Percentiles rank a stretch among this genome's conserved stretches.
These are phyloP conservation scores for Fragum whitleyi DNA, from an alignment of 2,888 invertebrate genomes.

Conservation along the genomic window DNA sequence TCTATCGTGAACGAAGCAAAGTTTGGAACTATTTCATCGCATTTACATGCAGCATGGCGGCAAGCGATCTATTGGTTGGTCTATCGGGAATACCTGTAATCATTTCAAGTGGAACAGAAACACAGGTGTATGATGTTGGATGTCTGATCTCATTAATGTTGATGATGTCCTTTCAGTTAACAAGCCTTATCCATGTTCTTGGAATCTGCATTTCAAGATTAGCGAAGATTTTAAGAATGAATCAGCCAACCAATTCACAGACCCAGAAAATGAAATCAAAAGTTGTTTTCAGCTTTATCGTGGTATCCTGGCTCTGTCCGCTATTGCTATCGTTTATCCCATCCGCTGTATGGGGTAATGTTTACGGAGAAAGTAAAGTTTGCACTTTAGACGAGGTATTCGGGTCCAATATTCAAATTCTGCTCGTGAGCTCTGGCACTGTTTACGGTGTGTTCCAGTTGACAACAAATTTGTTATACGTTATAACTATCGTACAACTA, in stretches of 20 bases:
- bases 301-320: neutral
- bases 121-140: neutral
- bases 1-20: neutral
- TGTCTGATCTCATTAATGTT: neutral
- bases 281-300: neutral
- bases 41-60: neutral
- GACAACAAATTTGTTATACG: neutral
- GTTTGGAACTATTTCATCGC: neutral
- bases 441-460: neutral
- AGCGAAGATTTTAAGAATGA: neutral
- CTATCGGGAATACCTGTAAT: neutral
- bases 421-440: neutral
- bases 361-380: neutral
- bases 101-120: neutral
- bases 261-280: neutral
- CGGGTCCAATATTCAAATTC: neutral
- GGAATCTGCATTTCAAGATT: neutral
- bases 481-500: neutral
- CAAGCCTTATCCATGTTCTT: neutral
- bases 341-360: neutral
- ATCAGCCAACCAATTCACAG: neutral
- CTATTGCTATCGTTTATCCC: neutral
- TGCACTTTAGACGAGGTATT: neutral
- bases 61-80: neutral
- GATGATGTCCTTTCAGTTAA: neutral